A percentile compares a stretch with the other conserved stretches of the same genome.
These are phyloP conservation scores for Microtus californicus DNA, from an alignment of 2,797 vertebrate species.

Conservation along the genomic window DNA sequence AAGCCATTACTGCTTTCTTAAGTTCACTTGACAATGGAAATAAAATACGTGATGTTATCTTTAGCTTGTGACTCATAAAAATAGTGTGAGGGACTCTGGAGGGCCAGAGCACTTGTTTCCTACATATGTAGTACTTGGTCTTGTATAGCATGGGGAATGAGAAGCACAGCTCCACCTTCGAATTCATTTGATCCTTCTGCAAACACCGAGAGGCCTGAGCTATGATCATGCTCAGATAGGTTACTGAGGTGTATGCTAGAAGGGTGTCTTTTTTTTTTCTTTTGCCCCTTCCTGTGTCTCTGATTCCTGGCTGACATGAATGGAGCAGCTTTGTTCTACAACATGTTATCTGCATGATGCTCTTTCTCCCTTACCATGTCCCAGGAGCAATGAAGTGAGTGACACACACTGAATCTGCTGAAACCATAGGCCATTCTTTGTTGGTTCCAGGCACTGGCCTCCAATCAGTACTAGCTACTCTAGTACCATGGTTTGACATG, in stretches of 20 bases:
- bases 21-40: not conserved
- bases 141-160: not conserved
- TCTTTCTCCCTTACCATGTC: not conserved
- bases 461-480: not conserved
- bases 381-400: not conserved
- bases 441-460: not conserved
- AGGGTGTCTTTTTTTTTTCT: too few species aligned
- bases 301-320: not conserved
- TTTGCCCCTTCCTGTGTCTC: not conserved
- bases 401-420: not conserved
- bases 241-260: not conserved
- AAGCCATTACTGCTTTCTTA: not conserved
- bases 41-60: not conserved
- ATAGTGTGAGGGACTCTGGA: too few species aligned
- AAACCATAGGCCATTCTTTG: not conserved
- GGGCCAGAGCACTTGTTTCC: not conserved
- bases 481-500: fast-evolving
- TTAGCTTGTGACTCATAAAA: not conserved
- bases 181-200: not conserved
- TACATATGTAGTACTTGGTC: not conserved
- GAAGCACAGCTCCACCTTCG: not conserved
- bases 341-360: not conserved
- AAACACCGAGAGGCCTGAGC: too few species aligned
- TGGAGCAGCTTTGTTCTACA: not conserved
- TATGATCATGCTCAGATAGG: not conserved